Conservation (phyloP, 2,888 invertebrate species). For the Stegophylla sp. region DNA sequence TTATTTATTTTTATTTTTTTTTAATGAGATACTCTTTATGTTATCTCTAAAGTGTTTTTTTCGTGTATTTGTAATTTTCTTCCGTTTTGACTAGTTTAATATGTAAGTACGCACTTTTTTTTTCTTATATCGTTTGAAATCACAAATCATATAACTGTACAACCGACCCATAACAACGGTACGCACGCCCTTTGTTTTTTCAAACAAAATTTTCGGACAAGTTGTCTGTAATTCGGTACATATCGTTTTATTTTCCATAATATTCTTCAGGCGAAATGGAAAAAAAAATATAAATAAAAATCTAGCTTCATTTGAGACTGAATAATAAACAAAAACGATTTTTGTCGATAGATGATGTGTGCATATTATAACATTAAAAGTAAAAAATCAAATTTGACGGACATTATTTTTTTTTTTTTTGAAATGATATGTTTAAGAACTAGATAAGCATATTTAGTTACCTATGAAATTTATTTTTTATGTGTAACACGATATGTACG, state of each 20-base stretch:
- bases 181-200: neutral
- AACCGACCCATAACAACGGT: constrained; percentile 1
- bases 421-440: too few species aligned
- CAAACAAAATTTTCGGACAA: neutral
- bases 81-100: neutral
- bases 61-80: neutral
- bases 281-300: too few species aligned
- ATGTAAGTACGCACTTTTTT: neutral
- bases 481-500: too few species aligned
- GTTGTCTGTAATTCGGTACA: constrained; percentile 13
- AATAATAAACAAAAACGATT: neutral
- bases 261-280: neutral
- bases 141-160: constrained; percentile 22
- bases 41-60: neutral
- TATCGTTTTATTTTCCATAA: neutral
- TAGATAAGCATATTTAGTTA: too few species aligned
- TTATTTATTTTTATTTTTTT: neutral
- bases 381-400: neutral
- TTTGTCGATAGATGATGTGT: neutral
- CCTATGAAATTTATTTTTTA: too few species aligned
- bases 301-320: neutral
- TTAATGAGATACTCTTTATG: neutral
- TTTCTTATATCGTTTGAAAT: neutral
- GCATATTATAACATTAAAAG: neutral
- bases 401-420: too few species aligned